Conservation (phyloP, 1,140 invertebrate species). For the Cyclargus thomasi region DNA sequence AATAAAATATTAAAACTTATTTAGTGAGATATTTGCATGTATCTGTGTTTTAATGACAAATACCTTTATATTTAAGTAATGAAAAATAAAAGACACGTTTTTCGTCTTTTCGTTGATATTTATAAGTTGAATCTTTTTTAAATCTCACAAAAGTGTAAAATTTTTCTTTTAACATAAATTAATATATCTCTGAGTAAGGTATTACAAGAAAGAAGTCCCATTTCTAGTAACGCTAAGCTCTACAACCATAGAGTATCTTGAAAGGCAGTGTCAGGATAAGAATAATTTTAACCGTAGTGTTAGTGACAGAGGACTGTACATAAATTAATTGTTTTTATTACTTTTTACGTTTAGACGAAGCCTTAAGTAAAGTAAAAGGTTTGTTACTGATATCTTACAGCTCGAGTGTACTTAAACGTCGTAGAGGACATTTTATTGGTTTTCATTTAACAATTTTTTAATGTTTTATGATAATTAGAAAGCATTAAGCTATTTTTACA, state of each 20-base stretch:
- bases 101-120: too few species aligned
- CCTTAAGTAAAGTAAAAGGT: not conserved
- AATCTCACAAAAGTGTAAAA: too few species aligned
- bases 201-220: slow-evolving; percentile 9
- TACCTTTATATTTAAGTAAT: not conserved
- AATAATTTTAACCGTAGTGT: slow-evolving; percentile 44
- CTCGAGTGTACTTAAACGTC: slow-evolving; percentile 5
- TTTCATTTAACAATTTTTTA: not conserved
- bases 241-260: slow-evolving; percentile 28
- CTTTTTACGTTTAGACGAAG: slow-evolving; percentile 26
- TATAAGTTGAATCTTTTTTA: too few species aligned
- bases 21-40: not conserved
- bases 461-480: not conserved
- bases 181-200: slow-evolving; percentile 6
- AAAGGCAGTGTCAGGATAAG: slow-evolving; percentile 35
- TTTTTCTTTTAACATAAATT: not conserved
- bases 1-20: not conserved
- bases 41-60: not conserved
- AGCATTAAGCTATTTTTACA: not conserved
- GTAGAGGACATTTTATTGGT: not conserved
- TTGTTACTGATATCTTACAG: not conserved
- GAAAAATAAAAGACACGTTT: too few species aligned
- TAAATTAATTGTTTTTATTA: slow-evolving; percentile 42
- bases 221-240: slow-evolving; percentile 25
- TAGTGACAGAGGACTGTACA: slow-evolving; percentile 41